Evolutionary conservation across 2,888 invertebrate species (phyloP).

Genomic region (Eremobia ochroleuca): DNA sequence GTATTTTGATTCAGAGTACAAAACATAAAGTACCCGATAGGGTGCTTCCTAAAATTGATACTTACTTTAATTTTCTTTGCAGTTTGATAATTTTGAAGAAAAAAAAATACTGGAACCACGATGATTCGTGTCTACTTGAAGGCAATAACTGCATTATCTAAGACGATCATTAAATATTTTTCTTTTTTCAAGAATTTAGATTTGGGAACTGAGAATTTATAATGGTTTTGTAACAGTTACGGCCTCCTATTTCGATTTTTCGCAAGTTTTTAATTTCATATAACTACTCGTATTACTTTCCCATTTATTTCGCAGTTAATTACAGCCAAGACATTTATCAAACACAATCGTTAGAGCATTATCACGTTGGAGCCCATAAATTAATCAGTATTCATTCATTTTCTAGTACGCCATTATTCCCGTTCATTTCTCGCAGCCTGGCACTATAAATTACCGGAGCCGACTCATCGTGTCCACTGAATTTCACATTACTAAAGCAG

Average conservation of each 20-base stretch:
- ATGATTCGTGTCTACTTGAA: not conserved
- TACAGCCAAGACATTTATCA: slow-evolving; percentile 35
- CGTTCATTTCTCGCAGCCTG: slow-evolving; percentile 41
- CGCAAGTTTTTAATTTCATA: not conserved
- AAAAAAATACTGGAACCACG: not conserved
- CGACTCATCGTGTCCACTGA: slow-evolving; percentile 47
- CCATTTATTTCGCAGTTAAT: slow-evolving; percentile 21
- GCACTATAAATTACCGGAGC: slow-evolving; percentile 57
- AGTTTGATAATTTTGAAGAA: not conserved
- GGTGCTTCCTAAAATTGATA: not conserved
- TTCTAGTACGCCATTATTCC: slow-evolving; percentile 47
- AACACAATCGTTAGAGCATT: slow-evolving; percentile 40
- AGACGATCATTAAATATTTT: not conserved
- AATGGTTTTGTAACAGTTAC: not conserved
- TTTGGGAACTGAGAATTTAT: not conserved
- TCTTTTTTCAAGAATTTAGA: not conserved
- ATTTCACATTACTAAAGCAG: slow-evolving; percentile 41
- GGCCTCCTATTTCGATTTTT: not conserved
- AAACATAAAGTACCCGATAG: too few species aligned
- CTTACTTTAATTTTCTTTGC: not conserved
- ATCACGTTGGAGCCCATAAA: slow-evolving; percentile 46
- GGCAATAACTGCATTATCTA: not conserved
- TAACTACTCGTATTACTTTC: slow-evolving; percentile 17
- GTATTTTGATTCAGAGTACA: too few species aligned
- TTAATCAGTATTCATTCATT: slow-evolving; percentile 62